Base-by-base conservation (phyloP, 2,797 vertebrate genomes). In the Macropus fuliginosus region DNA sequence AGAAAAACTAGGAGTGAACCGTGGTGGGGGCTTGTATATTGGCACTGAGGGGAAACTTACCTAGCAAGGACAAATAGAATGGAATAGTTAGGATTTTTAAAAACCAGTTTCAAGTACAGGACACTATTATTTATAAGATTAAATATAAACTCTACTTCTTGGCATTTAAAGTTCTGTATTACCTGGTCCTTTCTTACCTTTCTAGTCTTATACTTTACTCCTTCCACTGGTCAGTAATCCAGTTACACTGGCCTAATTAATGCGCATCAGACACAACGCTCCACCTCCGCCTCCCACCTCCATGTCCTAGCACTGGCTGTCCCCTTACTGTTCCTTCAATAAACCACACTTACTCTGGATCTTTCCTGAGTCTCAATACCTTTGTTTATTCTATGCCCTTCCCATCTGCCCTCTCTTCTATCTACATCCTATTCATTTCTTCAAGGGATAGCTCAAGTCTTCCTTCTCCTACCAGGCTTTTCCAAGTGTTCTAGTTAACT, bases 401-500 rank as follows among this genome's bases (percentile, higher is more conserved):
- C 59, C 59, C 29, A 62, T 31, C 11, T 62, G 3, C 29, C 59
- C 59, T 34, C 59, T 62, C 59, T 57, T 29, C n/a, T 46, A 81
- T 46, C 21, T 10, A 66, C 91, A 55, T 46, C 40, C 92, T 90
- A 54, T 56, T 46, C 40, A 54, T 94, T 92, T 81, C 87, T 57
- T n/a, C 14, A 40, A 31, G 52, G 57, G 0, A 0, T 31, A 90
- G 62, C 28, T 31, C 55, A 40, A 90, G 89, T 31, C 59, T 90
- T 52, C 91, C 31, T 56, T 52, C 34, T 94, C 62, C 40, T 56
- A 94, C 46, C 57, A 97, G 95, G 57, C 46, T 90, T 56, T 91
- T 56, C 90, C n/a, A 55, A n/a, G 8, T 9, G 55, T 50, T 92
- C 54, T 18, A 21, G 28, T 0, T 21, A 34, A 29, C n/a, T 46